Evolutionary conservation across 1,140 invertebrate genomes (phyloP).

Genomic region (Drosophila rhopaloa): DNA sequence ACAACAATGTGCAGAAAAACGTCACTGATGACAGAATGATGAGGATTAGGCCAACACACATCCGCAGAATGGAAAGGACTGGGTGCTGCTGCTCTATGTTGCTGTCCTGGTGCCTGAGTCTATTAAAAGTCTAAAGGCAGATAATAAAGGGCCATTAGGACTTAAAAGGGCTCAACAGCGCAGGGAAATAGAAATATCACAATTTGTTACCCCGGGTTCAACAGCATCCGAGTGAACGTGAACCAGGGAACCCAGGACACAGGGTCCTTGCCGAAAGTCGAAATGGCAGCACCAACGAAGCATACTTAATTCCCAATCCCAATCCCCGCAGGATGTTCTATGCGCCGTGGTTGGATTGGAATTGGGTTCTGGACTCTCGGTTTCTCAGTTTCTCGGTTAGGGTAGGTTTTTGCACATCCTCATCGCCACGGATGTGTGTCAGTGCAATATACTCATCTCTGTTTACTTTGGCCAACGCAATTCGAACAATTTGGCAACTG

Average conservation of each 20-base stretch:
- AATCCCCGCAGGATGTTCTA: conserved; percentile 44
- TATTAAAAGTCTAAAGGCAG: conserved; percentile 84
- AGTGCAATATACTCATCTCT: conserved; percentile 60
- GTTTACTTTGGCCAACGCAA: conserved; percentile 81
- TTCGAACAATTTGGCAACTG: conserved; percentile 79
- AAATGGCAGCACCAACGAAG: conserved; percentile 81
- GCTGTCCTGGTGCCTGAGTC: conserved; percentile 71
- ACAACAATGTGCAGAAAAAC: conserved; percentile 83
- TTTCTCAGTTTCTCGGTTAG: conserved; percentile 48
- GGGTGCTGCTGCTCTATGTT: conserved; percentile 7
- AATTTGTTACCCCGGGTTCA: conserved; percentile 62
- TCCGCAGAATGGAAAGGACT: conserved; percentile 22
- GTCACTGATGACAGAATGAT: conserved; percentile 84
- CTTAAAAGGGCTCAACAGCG: conserved; percentile 83
- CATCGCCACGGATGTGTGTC: conserved; percentile 61
- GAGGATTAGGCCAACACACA: conserved; percentile 76
- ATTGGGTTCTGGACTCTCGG: conserved; percentile 8
- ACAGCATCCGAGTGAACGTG: conserved; percentile 50
- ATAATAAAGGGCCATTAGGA: conserved; percentile 84
- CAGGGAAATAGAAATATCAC: conserved; percentile 53
- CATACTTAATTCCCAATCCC: conserved; percentile 83
- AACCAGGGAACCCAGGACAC: conserved; percentile 16
- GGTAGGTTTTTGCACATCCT: conserved; percentile 72
- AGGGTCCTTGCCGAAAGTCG: conserved; percentile 74
- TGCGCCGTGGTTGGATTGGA: conserved; percentile 37